phyloP scores from a whole-genome alignment of 2,797 vertebrate species.

The Columba guinea region DNA sequence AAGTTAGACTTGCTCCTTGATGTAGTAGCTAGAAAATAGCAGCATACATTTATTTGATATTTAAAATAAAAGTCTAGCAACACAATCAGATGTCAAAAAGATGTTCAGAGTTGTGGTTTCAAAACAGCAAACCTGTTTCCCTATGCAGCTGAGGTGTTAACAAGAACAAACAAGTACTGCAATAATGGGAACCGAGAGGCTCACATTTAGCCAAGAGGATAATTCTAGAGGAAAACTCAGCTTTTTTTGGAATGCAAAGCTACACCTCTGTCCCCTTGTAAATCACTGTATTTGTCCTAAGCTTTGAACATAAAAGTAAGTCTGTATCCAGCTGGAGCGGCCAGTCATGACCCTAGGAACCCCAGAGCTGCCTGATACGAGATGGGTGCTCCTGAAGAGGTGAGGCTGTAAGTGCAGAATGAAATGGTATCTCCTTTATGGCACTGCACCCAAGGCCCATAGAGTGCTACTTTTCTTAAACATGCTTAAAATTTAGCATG shows the following conservation, averaged over 20 bases:
- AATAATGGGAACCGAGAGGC: background rate
- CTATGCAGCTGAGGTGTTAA: background rate
- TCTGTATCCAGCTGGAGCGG: background rate
- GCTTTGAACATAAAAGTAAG: background rate
- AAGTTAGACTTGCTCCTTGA: background rate
- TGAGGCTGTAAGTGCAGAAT: fast-evolving
- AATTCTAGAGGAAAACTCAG: background rate
- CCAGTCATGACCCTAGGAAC: background rate
- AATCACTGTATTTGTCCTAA: background rate
- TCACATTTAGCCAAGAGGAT: background rate
- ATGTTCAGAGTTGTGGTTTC: background rate
- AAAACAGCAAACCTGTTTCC: background rate
- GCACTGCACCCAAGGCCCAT: background rate
- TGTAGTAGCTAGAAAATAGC: background rate
- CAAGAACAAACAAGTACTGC: background rate
- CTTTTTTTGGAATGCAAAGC: background rate
- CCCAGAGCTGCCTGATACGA: background rate
- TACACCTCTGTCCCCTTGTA: background rate
- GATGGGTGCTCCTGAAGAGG: background rate
- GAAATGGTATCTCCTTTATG: background rate
- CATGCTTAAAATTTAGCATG: background rate
- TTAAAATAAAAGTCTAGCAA: background rate
- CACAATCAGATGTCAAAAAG: background rate
- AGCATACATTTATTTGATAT: background rate
- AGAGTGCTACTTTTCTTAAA: background rate